These are phyloP conservation scores for Lottia gigantea DNA, from an alignment of 2,888 invertebrate genomes.

Conservation along the genomic window DNA sequence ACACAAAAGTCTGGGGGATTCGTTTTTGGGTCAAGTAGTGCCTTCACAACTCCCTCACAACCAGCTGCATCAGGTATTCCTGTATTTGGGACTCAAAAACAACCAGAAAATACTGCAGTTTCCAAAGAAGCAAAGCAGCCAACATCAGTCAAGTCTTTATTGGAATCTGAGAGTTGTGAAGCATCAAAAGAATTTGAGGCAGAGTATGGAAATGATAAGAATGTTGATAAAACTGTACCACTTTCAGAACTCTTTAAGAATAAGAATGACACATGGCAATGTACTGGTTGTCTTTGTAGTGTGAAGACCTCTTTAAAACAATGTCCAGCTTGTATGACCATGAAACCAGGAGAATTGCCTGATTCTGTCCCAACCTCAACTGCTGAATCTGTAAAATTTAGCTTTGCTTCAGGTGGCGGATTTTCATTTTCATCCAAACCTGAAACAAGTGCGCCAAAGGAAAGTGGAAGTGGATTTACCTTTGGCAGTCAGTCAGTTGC, in stretches of 20 bases:
- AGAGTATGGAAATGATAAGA: no score
- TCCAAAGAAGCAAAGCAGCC: no score
- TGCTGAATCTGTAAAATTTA: constrained; percentile 25
- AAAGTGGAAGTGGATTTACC: constrained; percentile 17
- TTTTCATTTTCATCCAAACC: constrained; percentile 13
- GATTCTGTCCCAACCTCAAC: constrained; percentile 1
- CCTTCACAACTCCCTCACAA: no score
- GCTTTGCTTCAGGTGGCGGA: constrained; percentile 18
- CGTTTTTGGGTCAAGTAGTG: constrained; percentile 20
- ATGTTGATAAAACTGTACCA: not conserved
- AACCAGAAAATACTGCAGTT: no score
- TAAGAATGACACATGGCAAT: constrained; percentile 76
- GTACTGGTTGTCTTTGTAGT: constrained; percentile 74
- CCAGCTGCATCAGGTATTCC: no score
- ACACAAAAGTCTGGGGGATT: constrained; percentile 19
- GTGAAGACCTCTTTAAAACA: constrained; percentile 69
- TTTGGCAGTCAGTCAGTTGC: constrained; percentile 23
- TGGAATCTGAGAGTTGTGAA: no score
- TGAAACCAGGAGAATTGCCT: constrained; percentile 13
- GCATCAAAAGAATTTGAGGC: no score
- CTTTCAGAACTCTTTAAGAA: constrained; percentile 71
- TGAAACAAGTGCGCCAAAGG: constrained; percentile 4
- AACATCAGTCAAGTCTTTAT: no score
- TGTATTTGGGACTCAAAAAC: no score
- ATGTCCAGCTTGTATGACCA: constrained; percentile 57